phyloP scores from a whole-genome alignment of 2,797 vertebrate genomes.

The Gymnothorax reevesii region DNA sequence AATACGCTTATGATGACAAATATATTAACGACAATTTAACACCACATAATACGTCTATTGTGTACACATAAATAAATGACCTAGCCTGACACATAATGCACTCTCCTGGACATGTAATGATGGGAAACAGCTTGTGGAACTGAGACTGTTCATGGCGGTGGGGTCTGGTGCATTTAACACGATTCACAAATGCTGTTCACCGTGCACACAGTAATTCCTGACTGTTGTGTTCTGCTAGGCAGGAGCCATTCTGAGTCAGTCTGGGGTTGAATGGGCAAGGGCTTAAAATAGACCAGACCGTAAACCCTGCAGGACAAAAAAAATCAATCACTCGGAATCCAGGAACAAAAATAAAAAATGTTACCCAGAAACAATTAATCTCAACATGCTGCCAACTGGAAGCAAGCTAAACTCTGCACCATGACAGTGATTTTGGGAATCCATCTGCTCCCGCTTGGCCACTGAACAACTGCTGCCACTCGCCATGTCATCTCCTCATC shows the following conservation, averaged over 20 bases:
- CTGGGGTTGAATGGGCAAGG: slow-evolving; percentile 7
- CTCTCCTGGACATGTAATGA: slow-evolving; percentile 7
- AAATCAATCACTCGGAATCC: slow-evolving; percentile 2
- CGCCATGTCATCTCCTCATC: slow-evolving; percentile 4
- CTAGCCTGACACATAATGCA: slow-evolving; percentile 6
- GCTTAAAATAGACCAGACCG: slow-evolving; percentile 22
- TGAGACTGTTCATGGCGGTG: background rate
- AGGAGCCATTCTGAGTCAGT: slow-evolving; percentile 10
- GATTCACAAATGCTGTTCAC: background rate
- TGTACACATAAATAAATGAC: slow-evolving; percentile 3
- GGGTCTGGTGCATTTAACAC: slow-evolving; percentile 13
- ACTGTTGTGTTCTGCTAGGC: slow-evolving; percentile 23
- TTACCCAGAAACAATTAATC: slow-evolving; percentile 10
- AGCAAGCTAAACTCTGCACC: slow-evolving; percentile 35
- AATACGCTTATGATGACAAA: background rate
- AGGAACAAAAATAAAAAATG: background rate
- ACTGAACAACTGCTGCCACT: background rate
- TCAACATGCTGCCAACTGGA: background rate
- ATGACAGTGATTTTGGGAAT: slow-evolving; percentile 6
- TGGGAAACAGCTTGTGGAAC: background rate
- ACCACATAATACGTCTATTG: background rate
- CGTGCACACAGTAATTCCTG: slow-evolving; percentile 8
- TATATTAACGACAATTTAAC: background rate
- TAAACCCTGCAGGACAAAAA: background rate
- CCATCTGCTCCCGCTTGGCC: background rate